These are phyloP conservation scores for Lagria hirta DNA, from an alignment of 2,888 invertebrate genomes.

Conservation along the genomic window DNA sequence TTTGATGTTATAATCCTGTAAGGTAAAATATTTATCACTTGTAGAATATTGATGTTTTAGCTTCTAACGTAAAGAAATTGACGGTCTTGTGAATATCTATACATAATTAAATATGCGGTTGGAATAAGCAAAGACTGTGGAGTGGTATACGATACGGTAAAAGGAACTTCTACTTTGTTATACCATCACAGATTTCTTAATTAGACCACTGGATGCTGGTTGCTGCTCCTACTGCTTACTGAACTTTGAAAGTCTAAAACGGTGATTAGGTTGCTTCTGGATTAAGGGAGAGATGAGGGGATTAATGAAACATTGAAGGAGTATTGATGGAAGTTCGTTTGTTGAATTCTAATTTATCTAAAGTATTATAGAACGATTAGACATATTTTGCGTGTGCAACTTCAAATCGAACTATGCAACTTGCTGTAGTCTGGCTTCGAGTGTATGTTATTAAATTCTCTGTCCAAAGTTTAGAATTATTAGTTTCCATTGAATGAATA, in stretches of 20 bases:
- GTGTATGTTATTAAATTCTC: constrained; percentile 15
- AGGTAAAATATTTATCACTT: constrained; percentile 25
- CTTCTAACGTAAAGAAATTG: constrained; percentile 34
- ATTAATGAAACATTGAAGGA: constrained; percentile 14
- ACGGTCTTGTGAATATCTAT: constrained; percentile 32
- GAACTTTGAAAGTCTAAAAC: constrained; percentile 19
- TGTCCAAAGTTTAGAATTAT: constrained; percentile 16
- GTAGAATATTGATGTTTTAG: constrained; percentile 29
- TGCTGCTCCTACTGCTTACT: no score
- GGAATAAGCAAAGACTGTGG: constrained; percentile 31
- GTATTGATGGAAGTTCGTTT: constrained; percentile 6
- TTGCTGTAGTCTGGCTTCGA: constrained; percentile 6
- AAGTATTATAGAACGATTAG: no score
- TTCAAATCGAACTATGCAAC: no score
- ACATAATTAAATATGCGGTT: constrained; percentile 34
- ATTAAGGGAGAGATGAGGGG: constrained; percentile 4
- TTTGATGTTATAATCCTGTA: no score
- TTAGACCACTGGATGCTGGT: constrained; percentile 23
- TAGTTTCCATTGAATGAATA: constrained; percentile 21
- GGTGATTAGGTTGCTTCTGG: constrained; percentile 14
- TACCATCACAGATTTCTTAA: constrained; percentile 18
- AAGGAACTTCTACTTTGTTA: constrained; percentile 19
- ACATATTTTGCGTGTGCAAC: no score
- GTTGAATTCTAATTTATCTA: constrained; percentile 5
- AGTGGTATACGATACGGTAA: constrained; percentile 21